Evolutionary conservation across 64 coral and sea anemone genomes (phyloP).

Genomic region (Pocillopora verrucosa): DNA sequence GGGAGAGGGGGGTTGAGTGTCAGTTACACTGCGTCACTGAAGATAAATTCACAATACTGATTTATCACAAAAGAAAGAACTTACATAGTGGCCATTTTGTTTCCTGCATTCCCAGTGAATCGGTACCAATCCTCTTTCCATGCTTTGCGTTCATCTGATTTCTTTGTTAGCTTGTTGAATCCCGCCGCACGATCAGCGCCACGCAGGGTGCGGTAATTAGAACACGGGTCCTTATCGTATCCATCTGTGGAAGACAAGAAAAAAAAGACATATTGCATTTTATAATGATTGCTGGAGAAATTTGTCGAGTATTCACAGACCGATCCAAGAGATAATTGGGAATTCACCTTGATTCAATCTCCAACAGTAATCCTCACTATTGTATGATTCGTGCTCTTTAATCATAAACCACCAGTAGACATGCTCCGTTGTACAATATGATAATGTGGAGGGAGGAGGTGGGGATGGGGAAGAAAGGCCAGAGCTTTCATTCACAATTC

Average conservation of each 20-base stretch:
- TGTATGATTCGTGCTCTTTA: too few species aligned
- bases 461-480: too few species aligned
- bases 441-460: too few species aligned
- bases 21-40: too few species aligned
- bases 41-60: neutral
- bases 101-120: constrained; percentile 5
- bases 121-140: constrained; percentile 35
- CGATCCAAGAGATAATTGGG: neutral
- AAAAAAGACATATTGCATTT: neutral
- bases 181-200: neutral
- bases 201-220: neutral
- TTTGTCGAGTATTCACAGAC: neutral
- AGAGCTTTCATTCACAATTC: too few species aligned
- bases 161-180: neutral
- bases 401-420: too few species aligned
- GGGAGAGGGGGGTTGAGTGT: too few species aligned
- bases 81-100: constrained; percentile 17
- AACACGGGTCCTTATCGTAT: constrained; percentile 1
- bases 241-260: neutral
- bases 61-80: neutral
- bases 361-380: too few species aligned
- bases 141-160: neutral
- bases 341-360: too few species aligned
- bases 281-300: neutral
- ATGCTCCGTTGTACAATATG: too few species aligned